These are phyloP conservation scores for Epinephelus cyanopodus DNA, from an alignment of 2,113 vertebrate genomes.

Conservation along the genomic window DNA sequence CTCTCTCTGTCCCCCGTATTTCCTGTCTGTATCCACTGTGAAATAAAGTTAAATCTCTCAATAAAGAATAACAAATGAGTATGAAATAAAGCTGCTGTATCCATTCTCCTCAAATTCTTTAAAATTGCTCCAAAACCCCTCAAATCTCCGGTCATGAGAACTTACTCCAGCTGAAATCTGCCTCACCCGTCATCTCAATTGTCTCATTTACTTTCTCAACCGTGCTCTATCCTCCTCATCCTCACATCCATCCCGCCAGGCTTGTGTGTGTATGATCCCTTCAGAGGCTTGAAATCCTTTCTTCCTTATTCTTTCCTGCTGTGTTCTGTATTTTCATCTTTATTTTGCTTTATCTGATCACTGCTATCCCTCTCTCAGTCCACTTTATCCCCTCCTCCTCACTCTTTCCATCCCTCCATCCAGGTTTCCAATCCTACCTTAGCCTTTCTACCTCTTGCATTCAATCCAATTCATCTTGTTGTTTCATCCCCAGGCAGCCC, in stretches of 20 bases:
- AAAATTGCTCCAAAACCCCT: conserved; percentile 39
- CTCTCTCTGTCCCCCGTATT: neutral
- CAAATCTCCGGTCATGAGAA: conserved; percentile 46
- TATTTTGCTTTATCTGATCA: conserved; percentile 64
- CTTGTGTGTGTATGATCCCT: conserved; percentile 28
- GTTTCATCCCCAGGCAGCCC: conserved; percentile 38
- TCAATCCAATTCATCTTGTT: conserved; percentile 38
- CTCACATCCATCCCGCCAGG: conserved; percentile 27
- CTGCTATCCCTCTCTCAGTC: conserved; percentile 37
- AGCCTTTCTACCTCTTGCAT: conserved; percentile 34
- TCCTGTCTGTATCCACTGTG: conserved; percentile 17
- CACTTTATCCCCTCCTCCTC: conserved; percentile 46
- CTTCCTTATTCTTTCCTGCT: conserved; percentile 33
- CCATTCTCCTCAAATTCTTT: conserved; percentile 11
- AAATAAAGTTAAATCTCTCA: conserved; percentile 18
- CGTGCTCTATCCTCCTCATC: conserved; percentile 35
- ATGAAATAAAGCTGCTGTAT: conserved; percentile 1
- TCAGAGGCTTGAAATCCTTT: conserved; percentile 50
- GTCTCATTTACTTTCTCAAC: conserved; percentile 43
- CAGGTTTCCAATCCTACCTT: conserved; percentile 35
- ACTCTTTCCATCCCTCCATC: conserved; percentile 30
- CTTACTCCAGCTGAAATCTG: conserved; percentile 12
- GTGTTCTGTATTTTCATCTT: conserved; percentile 49
- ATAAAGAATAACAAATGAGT: conserved; percentile 30
- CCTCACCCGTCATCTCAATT: conserved; percentile 15